Percentiles rank a stretch among this genome's conserved stretches.
phyloP scores from a whole-genome alignment of 1,140 invertebrate species.

The Calliphora vicina region DNA sequence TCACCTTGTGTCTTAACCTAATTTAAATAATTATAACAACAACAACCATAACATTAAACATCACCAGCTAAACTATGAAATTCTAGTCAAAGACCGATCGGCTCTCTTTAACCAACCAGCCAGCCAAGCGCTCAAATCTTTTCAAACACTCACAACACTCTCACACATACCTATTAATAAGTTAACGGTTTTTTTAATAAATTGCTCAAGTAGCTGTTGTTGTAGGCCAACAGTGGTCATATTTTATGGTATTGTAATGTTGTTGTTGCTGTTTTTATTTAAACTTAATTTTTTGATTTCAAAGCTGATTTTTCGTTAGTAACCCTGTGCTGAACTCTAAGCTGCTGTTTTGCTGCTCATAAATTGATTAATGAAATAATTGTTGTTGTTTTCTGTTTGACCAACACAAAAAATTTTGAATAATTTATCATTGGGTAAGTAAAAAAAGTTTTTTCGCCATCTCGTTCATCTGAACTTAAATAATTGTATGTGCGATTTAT shows the following conservation, averaged over 20 bases:
- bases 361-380: background rate
- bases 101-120: background rate
- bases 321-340: background rate
- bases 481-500: too few relatives aligned
- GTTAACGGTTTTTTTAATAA: background rate
- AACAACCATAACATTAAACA: slow-evolving; percentile 4
- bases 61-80: background rate
- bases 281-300: background rate
- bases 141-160: too few relatives aligned
- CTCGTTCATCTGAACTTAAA: too few relatives aligned
- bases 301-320: background rate
- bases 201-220: background rate
- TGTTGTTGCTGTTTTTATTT: background rate
- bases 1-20: slow-evolving; percentile 10
- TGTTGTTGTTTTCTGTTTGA: too few relatives aligned
- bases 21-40: slow-evolving; percentile 18
- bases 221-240: background rate
- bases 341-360: background rate
- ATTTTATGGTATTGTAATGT: background rate
- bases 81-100: background rate
- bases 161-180: background rate
- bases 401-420: too few relatives aligned
- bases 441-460: too few relatives aligned
- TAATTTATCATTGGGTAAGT: too few relatives aligned
- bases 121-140: too few relatives aligned